Evolutionary conservation across 2,888 invertebrate genomes (phyloP), one percentile per base, ranked within the genome.

Genomic region (Rosalia funebris): DNA sequence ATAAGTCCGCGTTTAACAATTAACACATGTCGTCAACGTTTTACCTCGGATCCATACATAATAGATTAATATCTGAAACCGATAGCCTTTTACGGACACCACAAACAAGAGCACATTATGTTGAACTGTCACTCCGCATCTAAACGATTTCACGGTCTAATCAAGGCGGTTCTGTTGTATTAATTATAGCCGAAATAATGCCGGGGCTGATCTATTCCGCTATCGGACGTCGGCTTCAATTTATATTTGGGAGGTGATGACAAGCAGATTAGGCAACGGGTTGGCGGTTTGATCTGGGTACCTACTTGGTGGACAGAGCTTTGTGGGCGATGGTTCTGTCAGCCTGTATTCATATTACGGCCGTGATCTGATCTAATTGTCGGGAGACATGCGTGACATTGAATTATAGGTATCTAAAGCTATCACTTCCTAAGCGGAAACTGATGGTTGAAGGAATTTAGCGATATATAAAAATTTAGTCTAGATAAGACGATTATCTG

Each of bases 211-310:
- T 39, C 50, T 50, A 20, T 50, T 50, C 39, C 50, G 50, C 46
- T 44, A 44, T 20, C 44, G n/a, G 12, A n/a, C 44, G 44, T 19
- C 19, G 19, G 44, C 31, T 16, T 32, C 54, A 52, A 60, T 59
- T 63, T 65, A 60, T 57, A 63, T 63, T 50, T 54, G 59, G 60
- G 54, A 59, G 57, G 57, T 57, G 63, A 67, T 63, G 63, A 62
- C 63, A 63, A 57, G 60, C 57, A 44, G 57, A 63, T 60, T 63
- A 60, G 63, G 53, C 41, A 41, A 66, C 69, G 69, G 70, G 65
- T 71, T 68, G 70, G 66, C 60, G 68, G 48, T 48, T 48, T 20
- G 36, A 48, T 48, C 48, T 36, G 36, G 12, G 19, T 25, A 25
- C 44, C 44, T 32, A 46, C 46, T 32, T 46, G 46, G 46, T 16